phyloP scores from a whole-genome alignment of 1,140 invertebrate species.

The Steinernema feltiae region DNA sequence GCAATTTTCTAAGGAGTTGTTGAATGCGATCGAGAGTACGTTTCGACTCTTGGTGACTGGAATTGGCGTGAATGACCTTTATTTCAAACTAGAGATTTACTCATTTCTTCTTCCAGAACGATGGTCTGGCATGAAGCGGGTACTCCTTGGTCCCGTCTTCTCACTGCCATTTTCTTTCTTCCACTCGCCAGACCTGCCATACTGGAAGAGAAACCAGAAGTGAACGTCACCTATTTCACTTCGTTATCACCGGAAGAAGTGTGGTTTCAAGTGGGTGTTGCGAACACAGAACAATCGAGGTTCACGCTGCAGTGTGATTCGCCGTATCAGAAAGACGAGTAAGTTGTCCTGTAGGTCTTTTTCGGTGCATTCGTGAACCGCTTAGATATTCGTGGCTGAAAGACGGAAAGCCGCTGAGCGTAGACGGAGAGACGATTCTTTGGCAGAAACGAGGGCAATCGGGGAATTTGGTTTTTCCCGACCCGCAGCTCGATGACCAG shows the following conservation, averaged over 20 bases:
- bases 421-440: constrained; percentile 35
- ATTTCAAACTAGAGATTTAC: neutral
- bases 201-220: neutral
- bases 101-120: neutral
- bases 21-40: too few relatives aligned
- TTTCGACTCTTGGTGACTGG: too few relatives aligned
- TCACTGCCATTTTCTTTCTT: neutral
- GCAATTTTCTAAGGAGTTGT: too few relatives aligned
- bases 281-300: neutral
- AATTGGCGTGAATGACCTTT: neutral
- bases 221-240: neutral
- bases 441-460: constrained; percentile 38
- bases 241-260: neutral
- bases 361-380: neutral
- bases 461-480: constrained; percentile 40
- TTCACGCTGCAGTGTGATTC: neutral
- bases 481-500: constrained; percentile 36
- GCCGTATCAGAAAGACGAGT: neutral
- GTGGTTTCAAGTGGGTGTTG: neutral
- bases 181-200: neutral
- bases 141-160: neutral
- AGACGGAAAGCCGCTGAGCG: constrained; percentile 35
- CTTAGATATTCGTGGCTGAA: constrained; percentile 44
- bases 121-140: neutral
- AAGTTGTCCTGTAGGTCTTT: neutral